Conservation (phyloP, 2,888 invertebrate species). For the Yponomeuta sedellus region DNA sequence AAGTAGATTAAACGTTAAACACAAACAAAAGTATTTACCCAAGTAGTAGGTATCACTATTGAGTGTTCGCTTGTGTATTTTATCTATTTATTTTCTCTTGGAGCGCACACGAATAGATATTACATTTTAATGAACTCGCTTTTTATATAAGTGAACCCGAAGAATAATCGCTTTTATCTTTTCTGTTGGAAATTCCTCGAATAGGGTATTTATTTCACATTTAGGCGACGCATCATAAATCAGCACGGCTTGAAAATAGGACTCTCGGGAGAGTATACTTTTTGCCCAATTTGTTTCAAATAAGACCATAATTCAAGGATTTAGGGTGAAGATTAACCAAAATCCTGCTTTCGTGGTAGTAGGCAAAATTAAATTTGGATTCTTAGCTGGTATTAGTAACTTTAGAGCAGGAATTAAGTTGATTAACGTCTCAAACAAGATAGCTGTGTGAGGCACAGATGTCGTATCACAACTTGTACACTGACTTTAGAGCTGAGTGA, state of each 20-base stretch:
- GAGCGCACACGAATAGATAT: too few species aligned
- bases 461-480: too few species aligned
- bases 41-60: too few species aligned
- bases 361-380: conserved; percentile 63
- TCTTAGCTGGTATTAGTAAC: conserved; percentile 32
- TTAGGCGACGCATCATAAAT: conserved; percentile 17
- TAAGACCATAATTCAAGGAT: conserved; percentile 34
- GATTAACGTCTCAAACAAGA: too few species aligned
- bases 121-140: too few species aligned
- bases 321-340: conserved; percentile 59
- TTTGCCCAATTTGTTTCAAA: conserved; percentile 22
- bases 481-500: too few species aligned
- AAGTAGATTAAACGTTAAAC: too few species aligned
- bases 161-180: not conserved
- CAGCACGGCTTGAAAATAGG: conserved; percentile 20
- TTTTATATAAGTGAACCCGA: not conserved
- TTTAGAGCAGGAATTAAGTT: not conserved
- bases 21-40: too few species aligned
- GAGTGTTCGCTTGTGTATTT: too few species aligned
- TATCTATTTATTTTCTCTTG: too few species aligned
- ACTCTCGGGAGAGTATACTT: conserved; percentile 23
- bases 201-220: not conserved
- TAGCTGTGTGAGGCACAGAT: too few species aligned
- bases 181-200: not conserved
- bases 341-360: conserved; percentile 54